A percentile compares a stretch with the other conserved stretches of the same genome.
These are phyloP conservation scores for Pemphigus obesinymphae DNA, from an alignment of 1,140 invertebrate species.

Conservation along the genomic window DNA sequence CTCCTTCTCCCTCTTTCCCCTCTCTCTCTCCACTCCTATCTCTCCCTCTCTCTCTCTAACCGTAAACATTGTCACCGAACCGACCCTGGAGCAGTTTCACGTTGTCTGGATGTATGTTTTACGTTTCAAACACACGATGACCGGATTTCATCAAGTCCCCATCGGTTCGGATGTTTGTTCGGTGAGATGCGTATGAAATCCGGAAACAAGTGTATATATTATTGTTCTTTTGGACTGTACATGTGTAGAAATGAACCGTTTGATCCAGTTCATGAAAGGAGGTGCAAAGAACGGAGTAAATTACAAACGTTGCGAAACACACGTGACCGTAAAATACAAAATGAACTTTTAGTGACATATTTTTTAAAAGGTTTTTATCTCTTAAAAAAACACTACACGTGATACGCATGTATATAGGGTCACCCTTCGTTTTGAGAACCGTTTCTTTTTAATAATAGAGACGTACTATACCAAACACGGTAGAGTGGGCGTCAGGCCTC, in stretches of 20 bases:
- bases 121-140: constrained; percentile 18
- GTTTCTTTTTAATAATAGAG: not conserved
- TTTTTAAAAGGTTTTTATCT: too few species aligned
- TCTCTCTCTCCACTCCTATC: too few species aligned
- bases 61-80: not conserved
- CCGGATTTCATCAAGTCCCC: constrained; percentile 34
- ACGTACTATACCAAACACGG: not conserved
- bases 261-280: not conserved
- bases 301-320: too few species aligned
- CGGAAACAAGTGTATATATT: not conserved
- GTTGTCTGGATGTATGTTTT: too few species aligned
- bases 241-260: not conserved
- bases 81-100: not conserved
- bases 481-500: not conserved
- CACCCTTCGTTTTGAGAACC: not conserved
- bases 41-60: too few species aligned
- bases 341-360: too few species aligned
- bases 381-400: not conserved
- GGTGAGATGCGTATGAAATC: not conserved
- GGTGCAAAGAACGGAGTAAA: not conserved
- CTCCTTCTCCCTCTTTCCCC: too few species aligned
- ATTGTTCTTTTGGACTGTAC: not conserved
- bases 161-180: not conserved
- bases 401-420: not conserved
- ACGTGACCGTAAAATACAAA: not conserved